A percentile compares a stretch with the other conserved stretches of the same genome.
These are phyloP conservation scores for Erebia epiphron DNA, from an alignment of 2,888 invertebrate species.

Conservation along the genomic window DNA sequence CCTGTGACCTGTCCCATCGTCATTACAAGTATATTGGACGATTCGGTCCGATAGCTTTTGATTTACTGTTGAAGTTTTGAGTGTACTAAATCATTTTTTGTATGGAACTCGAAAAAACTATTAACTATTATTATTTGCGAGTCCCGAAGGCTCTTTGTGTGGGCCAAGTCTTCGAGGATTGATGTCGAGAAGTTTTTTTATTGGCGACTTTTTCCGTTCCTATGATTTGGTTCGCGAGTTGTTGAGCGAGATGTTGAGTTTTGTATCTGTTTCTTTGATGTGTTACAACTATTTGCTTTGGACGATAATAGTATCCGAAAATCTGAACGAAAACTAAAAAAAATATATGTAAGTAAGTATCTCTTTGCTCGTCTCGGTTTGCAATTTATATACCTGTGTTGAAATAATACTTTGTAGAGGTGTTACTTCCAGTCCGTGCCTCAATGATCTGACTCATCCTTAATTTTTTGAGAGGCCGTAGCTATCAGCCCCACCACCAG, in stretches of 20 bases:
- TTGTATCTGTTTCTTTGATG: background rate
- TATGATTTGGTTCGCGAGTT: background rate
- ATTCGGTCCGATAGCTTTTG: conserved; percentile 66
- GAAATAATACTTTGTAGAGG: no score
- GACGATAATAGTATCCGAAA: no score
- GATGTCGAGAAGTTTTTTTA: conserved; percentile 59
- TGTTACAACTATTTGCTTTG: no score
- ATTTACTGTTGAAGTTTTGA: conserved; percentile 79
- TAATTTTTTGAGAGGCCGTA: no score
- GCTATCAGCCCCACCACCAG: no score
- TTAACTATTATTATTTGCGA: conserved; percentile 79
- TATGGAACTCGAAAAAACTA: conserved; percentile 79
- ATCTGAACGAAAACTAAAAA: no score
- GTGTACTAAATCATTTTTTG: conserved; percentile 76
- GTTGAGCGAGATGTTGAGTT: background rate
- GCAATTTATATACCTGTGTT: no score
- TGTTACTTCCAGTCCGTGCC: no score
- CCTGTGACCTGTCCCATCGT: conserved; percentile 73
- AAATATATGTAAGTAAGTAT: no score
- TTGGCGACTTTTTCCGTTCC: conserved; percentile 43
- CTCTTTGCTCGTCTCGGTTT: no score
- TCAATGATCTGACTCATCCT: no score
- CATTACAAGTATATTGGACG: conserved; percentile 63
- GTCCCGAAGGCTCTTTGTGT: conserved; percentile 68
- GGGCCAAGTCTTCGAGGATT: conserved; percentile 48